phyloP scores from a whole-genome alignment of 2,888 invertebrate genomes.

The Athetis lepigone region DNA sequence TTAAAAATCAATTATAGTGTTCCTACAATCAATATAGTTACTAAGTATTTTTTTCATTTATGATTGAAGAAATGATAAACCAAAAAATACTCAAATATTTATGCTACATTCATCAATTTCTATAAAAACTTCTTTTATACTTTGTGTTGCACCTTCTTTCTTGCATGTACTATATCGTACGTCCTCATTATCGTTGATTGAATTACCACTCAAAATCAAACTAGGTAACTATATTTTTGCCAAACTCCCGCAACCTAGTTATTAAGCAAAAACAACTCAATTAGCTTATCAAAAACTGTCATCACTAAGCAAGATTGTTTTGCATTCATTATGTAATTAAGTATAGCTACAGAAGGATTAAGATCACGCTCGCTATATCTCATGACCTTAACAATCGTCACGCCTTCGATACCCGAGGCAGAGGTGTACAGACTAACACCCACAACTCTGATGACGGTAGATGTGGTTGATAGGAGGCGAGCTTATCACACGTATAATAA shows the following conservation, averaged over 20 bases:
- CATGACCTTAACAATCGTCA: slow-evolving; percentile 48
- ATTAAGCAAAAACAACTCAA: not conserved
- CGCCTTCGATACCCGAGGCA: slow-evolving; percentile 43
- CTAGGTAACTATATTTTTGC: too few relatives aligned
- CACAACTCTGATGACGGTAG: slow-evolving; percentile 24
- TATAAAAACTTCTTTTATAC: too few relatives aligned
- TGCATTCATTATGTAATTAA: slow-evolving; percentile 30
- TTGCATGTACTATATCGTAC: not conserved
- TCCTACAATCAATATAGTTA: too few relatives aligned
- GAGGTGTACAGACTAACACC: slow-evolving; percentile 32
- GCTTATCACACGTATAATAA: slow-evolving; percentile 13
- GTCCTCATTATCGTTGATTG: too few relatives aligned
- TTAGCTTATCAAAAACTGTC: not conserved
- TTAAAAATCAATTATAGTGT: too few relatives aligned
- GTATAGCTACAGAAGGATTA: slow-evolving; percentile 43
- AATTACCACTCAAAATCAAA: too few relatives aligned
- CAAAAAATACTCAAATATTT: too few relatives aligned
- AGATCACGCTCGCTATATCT: slow-evolving; percentile 37
- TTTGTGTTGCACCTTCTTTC: not conserved
- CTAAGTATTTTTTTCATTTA: too few relatives aligned
- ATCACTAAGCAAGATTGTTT: slow-evolving; percentile 33
- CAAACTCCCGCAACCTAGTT: too few relatives aligned
- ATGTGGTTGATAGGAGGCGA: slow-evolving; percentile 14
- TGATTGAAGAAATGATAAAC: too few relatives aligned
- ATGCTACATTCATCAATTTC: too few relatives aligned